Conservation (phyloP, 2,888 invertebrate species). For the Drosophila pegasa region DNA sequence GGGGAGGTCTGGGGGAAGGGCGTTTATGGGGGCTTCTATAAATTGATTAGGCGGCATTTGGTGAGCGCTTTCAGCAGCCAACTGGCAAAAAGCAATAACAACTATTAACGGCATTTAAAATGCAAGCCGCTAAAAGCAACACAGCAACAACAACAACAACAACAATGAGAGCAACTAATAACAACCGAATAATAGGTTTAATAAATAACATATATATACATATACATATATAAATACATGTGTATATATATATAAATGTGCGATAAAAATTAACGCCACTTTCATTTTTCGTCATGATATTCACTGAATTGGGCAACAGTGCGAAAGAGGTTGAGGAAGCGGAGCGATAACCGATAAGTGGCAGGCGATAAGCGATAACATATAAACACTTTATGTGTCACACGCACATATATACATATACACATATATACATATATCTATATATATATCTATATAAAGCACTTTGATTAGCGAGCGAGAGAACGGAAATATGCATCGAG, state of each 20-base stretch:
- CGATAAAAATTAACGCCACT: slow-evolving; percentile 32
- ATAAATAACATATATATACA: slow-evolving; percentile 24
- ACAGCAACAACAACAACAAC: slow-evolving; percentile 22
- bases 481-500: background rate
- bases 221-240: background rate
- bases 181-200: slow-evolving; percentile 40
- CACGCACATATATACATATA: background rate
- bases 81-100: slow-evolving; percentile 33
- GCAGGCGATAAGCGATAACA: slow-evolving; percentile 21
- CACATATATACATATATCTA: background rate
- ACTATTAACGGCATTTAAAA: slow-evolving; percentile 38
- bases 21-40: slow-evolving; percentile 10
- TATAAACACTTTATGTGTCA: slow-evolving; percentile 1
- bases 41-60: slow-evolving; percentile 59
- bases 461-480: slow-evolving; percentile 6
- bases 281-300: slow-evolving; percentile 35
- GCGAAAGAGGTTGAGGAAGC: background rate
- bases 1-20: background rate
- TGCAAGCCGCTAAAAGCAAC: slow-evolving; percentile 45
- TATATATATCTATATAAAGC: background rate
- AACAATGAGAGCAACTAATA: slow-evolving; percentile 34
- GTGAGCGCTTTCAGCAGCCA: slow-evolving; percentile 36
- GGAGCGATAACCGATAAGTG: slow-evolving; percentile 26
- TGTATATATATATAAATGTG: background rate
- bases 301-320: slow-evolving; percentile 1